phyloP scores from a whole-genome alignment of 2,113 vertebrate genomes.

The Sakesphorus luctuosus region DNA sequence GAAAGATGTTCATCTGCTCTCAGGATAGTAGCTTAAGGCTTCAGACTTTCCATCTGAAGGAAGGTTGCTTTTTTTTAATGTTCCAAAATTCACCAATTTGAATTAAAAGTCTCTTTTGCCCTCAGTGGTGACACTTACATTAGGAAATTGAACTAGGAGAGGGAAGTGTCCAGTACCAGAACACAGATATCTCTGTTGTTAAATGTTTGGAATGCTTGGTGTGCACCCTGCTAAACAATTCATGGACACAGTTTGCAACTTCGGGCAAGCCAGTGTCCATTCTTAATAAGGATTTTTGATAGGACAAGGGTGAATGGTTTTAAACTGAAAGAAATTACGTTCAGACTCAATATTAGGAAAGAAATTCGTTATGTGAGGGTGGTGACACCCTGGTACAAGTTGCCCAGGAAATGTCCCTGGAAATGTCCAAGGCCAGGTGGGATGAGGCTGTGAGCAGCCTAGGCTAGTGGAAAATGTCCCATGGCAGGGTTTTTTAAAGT shows the following conservation, averaged over 20 bases:
- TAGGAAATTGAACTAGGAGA: background rate
- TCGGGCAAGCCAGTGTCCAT: background rate
- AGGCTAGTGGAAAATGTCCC: background rate
- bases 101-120: background rate
- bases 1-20: background rate
- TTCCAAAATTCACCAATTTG: background rate
- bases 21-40: background rate
- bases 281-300: background rate
- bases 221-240: background rate
- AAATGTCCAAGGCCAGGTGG: too few species aligned
- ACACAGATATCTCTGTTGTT: background rate
- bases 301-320: background rate
- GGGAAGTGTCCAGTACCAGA: background rate
- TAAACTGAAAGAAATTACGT: background rate
- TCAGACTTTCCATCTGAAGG: background rate
- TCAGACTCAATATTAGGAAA: background rate
- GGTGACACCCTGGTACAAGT: background rate
- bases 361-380: background rate
- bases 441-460: background rate
- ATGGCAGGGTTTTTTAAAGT: background rate
- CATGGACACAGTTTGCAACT: background rate
- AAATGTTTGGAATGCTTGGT: background rate
- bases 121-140: background rate
- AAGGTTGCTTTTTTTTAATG: background rate
- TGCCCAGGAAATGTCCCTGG: background rate